These are phyloP conservation scores for Drosophila monieri DNA, from an alignment of 2,888 invertebrate genomes.

Conservation along the genomic window DNA sequence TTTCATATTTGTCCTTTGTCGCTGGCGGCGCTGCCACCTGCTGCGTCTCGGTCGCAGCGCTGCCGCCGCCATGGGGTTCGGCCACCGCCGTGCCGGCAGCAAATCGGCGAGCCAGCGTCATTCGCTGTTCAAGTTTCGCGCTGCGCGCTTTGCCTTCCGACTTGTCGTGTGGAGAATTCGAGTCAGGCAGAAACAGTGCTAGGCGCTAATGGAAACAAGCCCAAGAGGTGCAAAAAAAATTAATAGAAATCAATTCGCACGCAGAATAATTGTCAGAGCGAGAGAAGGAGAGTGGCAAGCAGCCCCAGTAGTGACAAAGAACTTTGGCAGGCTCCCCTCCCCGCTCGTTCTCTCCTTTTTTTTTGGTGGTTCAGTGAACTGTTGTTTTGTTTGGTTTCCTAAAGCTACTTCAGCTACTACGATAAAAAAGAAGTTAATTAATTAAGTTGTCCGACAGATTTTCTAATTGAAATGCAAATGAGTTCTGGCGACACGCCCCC, in stretches of 20 bases:
- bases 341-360: not conserved
- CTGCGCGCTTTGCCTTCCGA: constrained; percentile 56
- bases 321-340: constrained; percentile 2
- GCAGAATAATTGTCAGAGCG: constrained; percentile 22
- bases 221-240: constrained; percentile 30
- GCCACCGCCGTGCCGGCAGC: constrained; percentile 5
- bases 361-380: constrained; percentile 46
- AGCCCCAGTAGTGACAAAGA: constrained; percentile 36
- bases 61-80: constrained; percentile 1
- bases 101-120: constrained; percentile 35
- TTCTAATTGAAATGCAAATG: constrained; percentile 39
- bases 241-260: constrained; percentile 34
- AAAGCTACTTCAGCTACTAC: constrained; percentile 1
- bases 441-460: constrained; percentile 25
- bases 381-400: constrained; percentile 7
- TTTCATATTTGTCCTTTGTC: constrained; percentile 43
- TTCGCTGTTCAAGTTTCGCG: constrained; percentile 59
- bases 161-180: constrained; percentile 20
- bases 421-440: constrained; percentile 11
- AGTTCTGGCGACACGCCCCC: constrained; percentile 16
- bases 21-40: constrained; percentile 10
- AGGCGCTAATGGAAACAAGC: constrained; percentile 10
- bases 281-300: not conserved
- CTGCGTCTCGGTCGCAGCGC: constrained; percentile 7
- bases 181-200: constrained; percentile 1